Percentiles rank a stretch among this genome's conserved stretches.
Evolutionary conservation across 2,888 invertebrate species (phyloP).

Genomic region (Apamea anceps): DNA sequence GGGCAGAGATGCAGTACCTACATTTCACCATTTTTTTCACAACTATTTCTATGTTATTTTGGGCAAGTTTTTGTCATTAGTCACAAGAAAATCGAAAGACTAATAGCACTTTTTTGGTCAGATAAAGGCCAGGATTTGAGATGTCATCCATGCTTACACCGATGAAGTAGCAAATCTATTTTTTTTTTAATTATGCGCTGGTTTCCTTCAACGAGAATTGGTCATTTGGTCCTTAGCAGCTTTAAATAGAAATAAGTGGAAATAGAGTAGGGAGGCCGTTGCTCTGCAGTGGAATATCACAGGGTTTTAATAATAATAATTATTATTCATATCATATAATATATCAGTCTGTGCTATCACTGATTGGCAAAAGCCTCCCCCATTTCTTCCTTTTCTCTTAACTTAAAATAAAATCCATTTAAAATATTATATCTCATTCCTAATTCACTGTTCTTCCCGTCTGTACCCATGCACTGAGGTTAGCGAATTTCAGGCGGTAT

Average conservation of each 20-base stretch:
- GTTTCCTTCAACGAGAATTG: too few relatives aligned
- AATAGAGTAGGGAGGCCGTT: too few relatives aligned
- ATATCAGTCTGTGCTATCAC: background rate
- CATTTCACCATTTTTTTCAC: background rate
- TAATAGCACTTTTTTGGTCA: background rate
- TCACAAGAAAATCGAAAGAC: background rate
- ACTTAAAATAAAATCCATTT: background rate
- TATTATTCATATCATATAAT: too few relatives aligned
- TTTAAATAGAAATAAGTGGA: too few relatives aligned
- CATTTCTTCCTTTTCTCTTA: background rate
- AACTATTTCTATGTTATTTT: background rate
- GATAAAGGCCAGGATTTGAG: background rate
- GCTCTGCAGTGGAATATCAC: too few relatives aligned
- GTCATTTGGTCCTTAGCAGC: too few relatives aligned
- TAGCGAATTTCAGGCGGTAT: slow-evolving; percentile 43
- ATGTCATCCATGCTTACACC: too few relatives aligned
- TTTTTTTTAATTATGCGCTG: background rate
- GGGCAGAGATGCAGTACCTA: background rate
- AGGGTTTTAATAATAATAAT: too few relatives aligned
- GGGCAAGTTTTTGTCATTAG: background rate
- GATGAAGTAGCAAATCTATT: background rate
- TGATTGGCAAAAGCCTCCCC: too few relatives aligned
- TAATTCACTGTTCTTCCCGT: slow-evolving; percentile 23
- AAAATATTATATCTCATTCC: too few relatives aligned
- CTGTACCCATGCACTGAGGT: slow-evolving; percentile 28